phyloP scores from a whole-genome alignment of 2,113 vertebrate genomes.

The Ancistrus triradiatus region DNA sequence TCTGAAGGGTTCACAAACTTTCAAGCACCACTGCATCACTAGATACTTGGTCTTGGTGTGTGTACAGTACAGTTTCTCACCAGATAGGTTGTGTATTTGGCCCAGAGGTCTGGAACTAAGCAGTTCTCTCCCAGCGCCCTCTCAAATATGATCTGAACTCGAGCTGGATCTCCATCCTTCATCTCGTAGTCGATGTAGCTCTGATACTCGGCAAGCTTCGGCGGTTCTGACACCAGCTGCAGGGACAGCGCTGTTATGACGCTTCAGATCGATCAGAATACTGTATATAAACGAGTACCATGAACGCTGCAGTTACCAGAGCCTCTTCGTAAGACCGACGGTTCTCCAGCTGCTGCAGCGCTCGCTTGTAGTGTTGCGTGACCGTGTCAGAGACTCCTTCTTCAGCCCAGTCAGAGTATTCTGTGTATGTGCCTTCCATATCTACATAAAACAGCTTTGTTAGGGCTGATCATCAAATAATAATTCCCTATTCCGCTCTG shows the following conservation, averaged over 20 bases:
- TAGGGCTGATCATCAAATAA: no score
- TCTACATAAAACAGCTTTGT: constrained; percentile 69
- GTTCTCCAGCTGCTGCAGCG: constrained; percentile 80
- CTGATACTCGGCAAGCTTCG: constrained; percentile 90
- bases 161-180: constrained; percentile 87
- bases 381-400: constrained; percentile 71
- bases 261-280: no score
- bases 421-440: constrained; percentile 86
- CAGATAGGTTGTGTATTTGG: constrained; percentile 85
- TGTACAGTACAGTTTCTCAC: no score
- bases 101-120: constrained; percentile 94
- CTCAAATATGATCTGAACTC: constrained; percentile 88
- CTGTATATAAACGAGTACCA: no score
- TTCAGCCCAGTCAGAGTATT: constrained; percentile 93
- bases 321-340: constrained; percentile 82
- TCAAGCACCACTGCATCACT: no score
- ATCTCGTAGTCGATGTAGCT: constrained; percentile 88
- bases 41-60: no score
- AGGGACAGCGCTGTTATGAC: no score
- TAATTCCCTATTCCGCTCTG: no score
- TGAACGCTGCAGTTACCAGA: constrained; percentile 71
- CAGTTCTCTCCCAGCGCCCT: constrained; percentile 92
- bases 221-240: constrained; percentile 85
- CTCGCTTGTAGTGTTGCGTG: constrained; percentile 78
- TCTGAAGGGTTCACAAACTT: no score